phyloP scores from a whole-genome alignment of 2,113 vertebrate genomes.

The Cromileptes altivelis region DNA sequence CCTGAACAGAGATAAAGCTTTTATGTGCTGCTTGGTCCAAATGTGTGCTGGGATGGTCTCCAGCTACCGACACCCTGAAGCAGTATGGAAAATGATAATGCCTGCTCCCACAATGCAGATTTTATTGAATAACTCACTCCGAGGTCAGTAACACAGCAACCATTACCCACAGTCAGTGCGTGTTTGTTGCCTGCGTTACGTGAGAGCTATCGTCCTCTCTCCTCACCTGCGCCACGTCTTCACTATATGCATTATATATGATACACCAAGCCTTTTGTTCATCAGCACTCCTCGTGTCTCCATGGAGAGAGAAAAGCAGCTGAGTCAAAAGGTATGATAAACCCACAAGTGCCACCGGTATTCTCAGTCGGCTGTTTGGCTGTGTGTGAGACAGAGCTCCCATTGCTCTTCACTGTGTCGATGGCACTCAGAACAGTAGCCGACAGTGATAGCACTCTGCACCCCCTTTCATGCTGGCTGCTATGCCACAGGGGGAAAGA shows the following conservation, averaged over 20 bases:
- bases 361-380: constrained; percentile 41
- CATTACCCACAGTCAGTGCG: background rate
- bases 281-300: background rate
- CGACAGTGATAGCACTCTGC: constrained; percentile 37
- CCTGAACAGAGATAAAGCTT: background rate
- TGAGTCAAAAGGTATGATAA: constrained; percentile 45
- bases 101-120: background rate
- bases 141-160: background rate
- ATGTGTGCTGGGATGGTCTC: background rate
- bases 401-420: constrained; percentile 33
- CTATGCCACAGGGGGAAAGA: constrained; percentile 15
- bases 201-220: background rate
- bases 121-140: constrained; percentile 2
- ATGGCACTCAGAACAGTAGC: constrained; percentile 42
- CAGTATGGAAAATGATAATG: background rate
- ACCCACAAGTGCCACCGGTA: constrained; percentile 33
- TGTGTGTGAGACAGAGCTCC: constrained; percentile 35
- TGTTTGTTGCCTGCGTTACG: background rate
- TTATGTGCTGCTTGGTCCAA: background rate
- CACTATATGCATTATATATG: constrained; percentile 2
- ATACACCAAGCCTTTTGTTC: constrained; percentile 13
- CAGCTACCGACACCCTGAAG: background rate
- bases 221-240: background rate
- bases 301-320: constrained; percentile 2
- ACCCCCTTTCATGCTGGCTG: constrained; percentile 40